Conservation (phyloP, 2,888 invertebrate species). For the Tanypteryx hageni region DNA sequence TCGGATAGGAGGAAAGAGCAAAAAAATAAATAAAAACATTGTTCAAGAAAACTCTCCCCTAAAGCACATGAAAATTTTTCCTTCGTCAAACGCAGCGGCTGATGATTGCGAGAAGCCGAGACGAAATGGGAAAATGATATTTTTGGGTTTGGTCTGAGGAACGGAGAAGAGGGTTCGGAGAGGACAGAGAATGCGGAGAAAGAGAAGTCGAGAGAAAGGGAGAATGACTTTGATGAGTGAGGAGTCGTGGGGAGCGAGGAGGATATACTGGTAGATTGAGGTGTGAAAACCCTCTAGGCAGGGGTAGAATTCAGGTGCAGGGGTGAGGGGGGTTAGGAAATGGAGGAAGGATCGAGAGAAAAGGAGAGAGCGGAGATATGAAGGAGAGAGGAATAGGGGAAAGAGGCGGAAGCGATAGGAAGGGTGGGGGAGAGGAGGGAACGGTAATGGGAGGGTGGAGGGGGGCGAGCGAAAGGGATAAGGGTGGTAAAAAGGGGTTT, state of each 20-base stretch:
- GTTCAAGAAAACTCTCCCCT: no score
- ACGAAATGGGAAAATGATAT: no score
- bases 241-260: constrained; percentile 1
- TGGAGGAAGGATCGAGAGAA: background rate
- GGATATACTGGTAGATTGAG: constrained; percentile 15
- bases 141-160: background rate
- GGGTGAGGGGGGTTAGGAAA: background rate
- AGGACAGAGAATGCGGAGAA: background rate
- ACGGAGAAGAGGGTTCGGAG: background rate
- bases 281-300: background rate
- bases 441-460: no score
- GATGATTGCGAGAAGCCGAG: no score
- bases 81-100: no score
- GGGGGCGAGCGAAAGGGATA: no score
- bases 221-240: constrained; percentile 16
- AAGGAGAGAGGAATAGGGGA: background rate
- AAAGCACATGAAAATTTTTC: no score
- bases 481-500: constrained; percentile 22
- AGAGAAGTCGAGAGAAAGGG: background rate
- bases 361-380: background rate
- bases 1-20: no score
- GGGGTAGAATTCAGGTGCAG: background rate
- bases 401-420: background rate
- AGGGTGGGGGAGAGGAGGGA: background rate
- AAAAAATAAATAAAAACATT: no score